Evolutionary conservation across 1,140 invertebrate genomes (phyloP), one percentile per base, ranked within the genome.

Genomic region (Eueides isabella): DNA sequence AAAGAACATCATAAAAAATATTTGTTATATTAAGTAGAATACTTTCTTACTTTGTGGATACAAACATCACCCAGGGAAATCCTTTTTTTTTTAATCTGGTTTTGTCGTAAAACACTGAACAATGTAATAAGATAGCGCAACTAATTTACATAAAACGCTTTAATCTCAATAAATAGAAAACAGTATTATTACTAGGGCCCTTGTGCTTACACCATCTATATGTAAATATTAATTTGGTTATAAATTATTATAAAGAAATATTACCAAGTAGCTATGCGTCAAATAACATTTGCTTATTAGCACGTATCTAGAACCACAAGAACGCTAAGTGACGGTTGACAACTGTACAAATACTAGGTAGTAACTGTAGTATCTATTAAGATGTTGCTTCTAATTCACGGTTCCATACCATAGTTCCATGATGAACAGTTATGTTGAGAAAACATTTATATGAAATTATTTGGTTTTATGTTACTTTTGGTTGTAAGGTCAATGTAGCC

Each of bases 301-400:
- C 48, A 55, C 23, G 19, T 55, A 55, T 55, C 48, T 55, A 11
- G 14, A 30, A 16, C 61, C 61, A 55, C 23, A 38, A 29, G 33
- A 19, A 63, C 23, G 38, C 31, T 61, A 67, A 30, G 64, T 72
- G 64, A 29, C 33, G 19, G 55, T 65, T 66, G 71, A 66, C 71
- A 26, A 11, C 9, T 23, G 23, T 55, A 72, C 63, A n/a, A 68
- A 64, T 61, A 72, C 35, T 55, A 55, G 26, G 29, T 29, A 23
- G 23, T 74, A 68, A 69, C 72, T 61, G 72, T 74, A 12, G 16
- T 33, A 0, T 35, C n/a, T 48, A 74, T 74, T 74, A 74, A 23
- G 33, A 41, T 63, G 55, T 6, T 61, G 19, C 33, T 64, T 64
- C 72, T 74, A 74, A 74, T 74, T 64, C 16, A 28, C 35, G 38